Percentiles rank a stretch among this genome's conserved stretches.
Evolutionary conservation across 2,797 vertebrate genomes (phyloP).

Genomic region (Catostomus latipinnis): DNA sequence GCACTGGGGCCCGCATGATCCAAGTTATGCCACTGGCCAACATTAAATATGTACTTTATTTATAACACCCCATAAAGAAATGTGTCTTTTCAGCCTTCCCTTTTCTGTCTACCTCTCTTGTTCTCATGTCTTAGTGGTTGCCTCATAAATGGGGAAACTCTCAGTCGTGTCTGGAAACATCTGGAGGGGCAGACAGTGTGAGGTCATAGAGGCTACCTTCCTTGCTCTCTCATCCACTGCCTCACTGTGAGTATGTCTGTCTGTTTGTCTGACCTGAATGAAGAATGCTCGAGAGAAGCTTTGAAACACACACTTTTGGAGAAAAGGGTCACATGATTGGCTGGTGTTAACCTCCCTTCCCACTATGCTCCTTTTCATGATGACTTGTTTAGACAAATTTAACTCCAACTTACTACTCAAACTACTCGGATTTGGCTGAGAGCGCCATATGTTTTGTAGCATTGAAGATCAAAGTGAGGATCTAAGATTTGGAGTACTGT

Average conservation of each 20-base stretch:
- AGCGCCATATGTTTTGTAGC: neutral
- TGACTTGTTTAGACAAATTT: slow-evolving; percentile 38
- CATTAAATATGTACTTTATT: neutral
- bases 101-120: slow-evolving; percentile 10
- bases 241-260: slow-evolving; percentile 47
- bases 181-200: slow-evolving; percentile 58
- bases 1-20: no score
- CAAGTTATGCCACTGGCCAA: no score
- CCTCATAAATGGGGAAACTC: slow-evolving; percentile 55
- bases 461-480: neutral
- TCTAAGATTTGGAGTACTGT: neutral
- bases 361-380: slow-evolving; percentile 6
- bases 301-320: slow-evolving; percentile 30
- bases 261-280: slow-evolving; percentile 24
- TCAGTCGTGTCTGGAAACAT: slow-evolving; percentile 66
- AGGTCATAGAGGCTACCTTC: slow-evolving; percentile 62
- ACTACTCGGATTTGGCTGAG: slow-evolving; percentile 14
- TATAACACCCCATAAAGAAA: neutral
- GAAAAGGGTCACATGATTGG: slow-evolving; percentile 40
- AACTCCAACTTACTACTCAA: slow-evolving; percentile 5
- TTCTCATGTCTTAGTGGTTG: slow-evolving; percentile 34
- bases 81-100: slow-evolving; percentile 31
- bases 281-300: slow-evolving; percentile 21
- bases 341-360: neutral
- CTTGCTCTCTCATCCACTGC: slow-evolving; percentile 51